Conservation (phyloP, 2,797 vertebrate genomes). For the Malurus leucopterus region DNA sequence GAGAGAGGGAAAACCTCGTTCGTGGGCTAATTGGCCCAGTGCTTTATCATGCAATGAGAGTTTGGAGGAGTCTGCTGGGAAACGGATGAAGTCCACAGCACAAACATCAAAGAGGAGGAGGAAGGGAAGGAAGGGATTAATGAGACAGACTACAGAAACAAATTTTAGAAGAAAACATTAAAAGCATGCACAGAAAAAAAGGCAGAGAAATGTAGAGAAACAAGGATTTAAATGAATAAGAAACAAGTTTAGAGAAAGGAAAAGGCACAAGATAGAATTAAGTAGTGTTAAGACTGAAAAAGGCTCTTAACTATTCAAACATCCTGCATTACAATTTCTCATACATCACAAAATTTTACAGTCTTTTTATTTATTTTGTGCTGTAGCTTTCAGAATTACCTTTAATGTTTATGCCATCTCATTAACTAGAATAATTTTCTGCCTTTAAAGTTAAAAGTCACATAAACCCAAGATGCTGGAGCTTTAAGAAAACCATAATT, state of each 20-base stretch:
- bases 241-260: neutral
- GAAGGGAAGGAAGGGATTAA: conserved; percentile 19
- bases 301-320: neutral
- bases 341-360: neutral
- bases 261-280: neutral
- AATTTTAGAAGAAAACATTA: conserved; percentile 23
- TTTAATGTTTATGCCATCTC: neutral
- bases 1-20: conserved; percentile 5
- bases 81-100: conserved; percentile 10
- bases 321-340: neutral
- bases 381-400: neutral
- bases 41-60: conserved; percentile 35
- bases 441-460: neutral
- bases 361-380: neutral
- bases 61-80: conserved; percentile 25
- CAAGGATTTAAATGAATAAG: neutral
- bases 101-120: conserved; percentile 45
- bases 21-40: conserved; percentile 27
- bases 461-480: neutral
- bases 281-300: neutral
- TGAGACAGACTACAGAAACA: neutral
- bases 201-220: neutral
- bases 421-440: neutral
- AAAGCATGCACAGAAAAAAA: neutral
- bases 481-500: neutral